These are phyloP conservation scores for Lasioglossum vierecki DNA, from an alignment of 2,888 invertebrate species.

Conservation along the genomic window DNA sequence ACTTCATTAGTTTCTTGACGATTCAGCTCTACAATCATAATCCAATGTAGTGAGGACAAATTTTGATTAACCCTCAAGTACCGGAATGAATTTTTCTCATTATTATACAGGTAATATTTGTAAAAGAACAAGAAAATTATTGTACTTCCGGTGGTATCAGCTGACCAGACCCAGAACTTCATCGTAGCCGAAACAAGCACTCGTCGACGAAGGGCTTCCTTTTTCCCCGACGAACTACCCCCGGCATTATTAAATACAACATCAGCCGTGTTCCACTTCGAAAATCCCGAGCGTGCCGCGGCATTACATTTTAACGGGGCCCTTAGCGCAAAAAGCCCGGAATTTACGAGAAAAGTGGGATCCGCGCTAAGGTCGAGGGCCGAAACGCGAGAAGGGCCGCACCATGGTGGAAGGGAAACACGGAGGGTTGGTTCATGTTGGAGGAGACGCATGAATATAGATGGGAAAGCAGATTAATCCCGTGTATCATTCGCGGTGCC, in stretches of 20 bases:
- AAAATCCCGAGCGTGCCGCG: conserved; percentile 9
- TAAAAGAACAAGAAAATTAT: not conserved
- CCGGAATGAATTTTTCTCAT: not conserved
- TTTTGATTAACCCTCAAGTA: not conserved
- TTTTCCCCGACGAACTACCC: not conserved
- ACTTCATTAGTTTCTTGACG: not conserved
- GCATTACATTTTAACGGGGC: conserved; percentile 17
- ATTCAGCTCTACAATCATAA: not conserved
- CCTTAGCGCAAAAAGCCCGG: not conserved
- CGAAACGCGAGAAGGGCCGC: not conserved
- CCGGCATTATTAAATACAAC: conserved; percentile 14
- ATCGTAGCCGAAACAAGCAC: not conserved
- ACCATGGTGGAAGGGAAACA: not conserved
- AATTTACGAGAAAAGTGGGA: conserved; percentile 1
- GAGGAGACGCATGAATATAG: conserved; percentile 33
- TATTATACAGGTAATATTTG: not conserved
- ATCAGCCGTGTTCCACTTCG: conserved; percentile 12
- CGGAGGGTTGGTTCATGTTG: not conserved
- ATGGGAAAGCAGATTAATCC: conserved; percentile 33
- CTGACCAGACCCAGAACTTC: not conserved
- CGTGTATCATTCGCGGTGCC: conserved; percentile 16
- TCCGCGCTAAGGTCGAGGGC: conserved; percentile 10
- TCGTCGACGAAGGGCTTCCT: not conserved
- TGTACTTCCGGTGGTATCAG: not conserved
- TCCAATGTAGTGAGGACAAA: not conserved